A percentile compares a stretch with the other conserved stretches of the same genome.
Conservation (phyloP, 2,888 invertebrate genomes). For the Synanthedon formicaeformis region DNA sequence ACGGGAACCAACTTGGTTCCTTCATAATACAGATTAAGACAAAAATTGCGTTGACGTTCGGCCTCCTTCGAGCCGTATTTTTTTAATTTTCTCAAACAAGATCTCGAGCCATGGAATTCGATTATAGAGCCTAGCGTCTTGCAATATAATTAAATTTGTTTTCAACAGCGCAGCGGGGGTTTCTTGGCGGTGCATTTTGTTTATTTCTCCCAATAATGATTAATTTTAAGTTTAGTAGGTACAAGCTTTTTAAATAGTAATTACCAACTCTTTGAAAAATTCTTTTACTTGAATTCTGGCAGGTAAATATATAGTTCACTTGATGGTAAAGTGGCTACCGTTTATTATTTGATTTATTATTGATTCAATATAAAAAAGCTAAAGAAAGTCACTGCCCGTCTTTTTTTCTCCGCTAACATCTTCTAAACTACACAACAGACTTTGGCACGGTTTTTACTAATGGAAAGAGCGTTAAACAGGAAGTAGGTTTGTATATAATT, state of each 20-base stretch:
- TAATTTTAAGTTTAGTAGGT: neutral
- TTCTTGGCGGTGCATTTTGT: slow-evolving; percentile 19
- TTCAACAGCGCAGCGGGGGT: slow-evolving; percentile 28
- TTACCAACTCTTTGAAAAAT: too few relatives aligned
- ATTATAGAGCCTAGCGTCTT: slow-evolving; percentile 45
- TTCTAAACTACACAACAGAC: too few relatives aligned
- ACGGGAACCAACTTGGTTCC: slow-evolving; percentile 27
- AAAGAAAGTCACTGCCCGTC: too few relatives aligned
- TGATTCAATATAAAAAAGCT: too few relatives aligned
- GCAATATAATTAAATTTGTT: slow-evolving; percentile 50
- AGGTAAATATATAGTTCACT: too few relatives aligned
- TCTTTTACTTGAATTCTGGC: too few relatives aligned
- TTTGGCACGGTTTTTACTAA: too few relatives aligned
- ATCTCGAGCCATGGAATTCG: slow-evolving; percentile 45
- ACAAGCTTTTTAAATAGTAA: neutral
- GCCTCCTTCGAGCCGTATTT: slow-evolving; percentile 44
- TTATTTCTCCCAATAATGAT: slow-evolving; percentile 12
- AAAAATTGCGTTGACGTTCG: slow-evolving; percentile 62
- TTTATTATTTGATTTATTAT: too few relatives aligned
- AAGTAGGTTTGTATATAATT: too few relatives aligned
- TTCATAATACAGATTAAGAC: slow-evolving; percentile 61
- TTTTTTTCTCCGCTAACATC: too few relatives aligned
- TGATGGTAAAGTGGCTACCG: too few relatives aligned
- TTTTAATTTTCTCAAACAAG: slow-evolving; percentile 66
- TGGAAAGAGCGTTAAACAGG: too few relatives aligned